A percentile compares a stretch with the other conserved stretches of the same genome.
Evolutionary conservation across 2,113 vertebrate species (phyloP).

Genomic region (Ariopsis seemanni): DNA sequence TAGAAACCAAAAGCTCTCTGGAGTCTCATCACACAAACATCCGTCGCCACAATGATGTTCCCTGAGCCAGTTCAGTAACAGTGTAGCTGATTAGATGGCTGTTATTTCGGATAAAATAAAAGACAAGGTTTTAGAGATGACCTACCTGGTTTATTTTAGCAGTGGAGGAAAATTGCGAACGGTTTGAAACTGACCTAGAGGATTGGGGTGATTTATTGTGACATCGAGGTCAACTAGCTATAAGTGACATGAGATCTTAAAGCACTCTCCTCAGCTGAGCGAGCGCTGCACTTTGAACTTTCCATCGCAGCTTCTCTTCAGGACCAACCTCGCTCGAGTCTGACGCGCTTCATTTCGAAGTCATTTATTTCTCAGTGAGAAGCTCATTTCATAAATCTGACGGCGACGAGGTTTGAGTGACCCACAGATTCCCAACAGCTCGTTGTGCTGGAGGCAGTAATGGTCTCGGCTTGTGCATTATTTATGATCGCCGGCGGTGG

Average conservation of each 20-base stretch:
- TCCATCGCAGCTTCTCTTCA: neutral
- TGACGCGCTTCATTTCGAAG: constrained; percentile 35
- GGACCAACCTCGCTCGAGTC: neutral
- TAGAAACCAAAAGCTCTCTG: neutral
- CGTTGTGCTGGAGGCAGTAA: constrained; percentile 54
- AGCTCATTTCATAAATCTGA: constrained; percentile 43
- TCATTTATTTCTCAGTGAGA: constrained; percentile 34
- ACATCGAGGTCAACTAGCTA: neutral
- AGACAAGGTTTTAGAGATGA: neutral
- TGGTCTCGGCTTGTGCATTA: constrained; percentile 61
- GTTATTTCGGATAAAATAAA: neutral
- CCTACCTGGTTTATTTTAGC: neutral
- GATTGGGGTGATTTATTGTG: neutral
- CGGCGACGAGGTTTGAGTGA: constrained; percentile 53
- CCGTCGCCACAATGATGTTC: neutral
- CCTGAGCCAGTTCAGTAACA: neutral
- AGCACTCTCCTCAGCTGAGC: neutral
- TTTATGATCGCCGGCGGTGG: constrained; percentile 55
- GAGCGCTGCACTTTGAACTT: neutral
- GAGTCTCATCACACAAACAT: neutral
- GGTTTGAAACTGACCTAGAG: neutral
- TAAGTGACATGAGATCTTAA: neutral
- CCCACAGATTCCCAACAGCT: constrained; percentile 55
- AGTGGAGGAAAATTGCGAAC: neutral
- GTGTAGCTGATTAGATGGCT: neutral